phyloP scores from a whole-genome alignment of 2,113 vertebrate genomes.

The Ammodytes dubius region DNA sequence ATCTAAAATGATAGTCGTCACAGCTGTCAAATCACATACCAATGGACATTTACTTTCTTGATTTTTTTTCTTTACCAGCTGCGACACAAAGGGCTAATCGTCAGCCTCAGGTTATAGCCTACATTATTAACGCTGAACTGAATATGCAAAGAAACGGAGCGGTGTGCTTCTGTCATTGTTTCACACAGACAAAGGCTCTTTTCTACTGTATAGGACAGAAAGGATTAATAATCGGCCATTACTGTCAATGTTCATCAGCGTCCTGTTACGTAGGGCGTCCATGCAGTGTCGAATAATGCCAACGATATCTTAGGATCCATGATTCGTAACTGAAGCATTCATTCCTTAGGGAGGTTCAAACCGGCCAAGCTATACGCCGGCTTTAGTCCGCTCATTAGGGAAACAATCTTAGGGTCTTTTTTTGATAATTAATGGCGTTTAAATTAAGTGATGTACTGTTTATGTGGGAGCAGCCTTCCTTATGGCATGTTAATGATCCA shows the following conservation, averaged over 20 bases:
- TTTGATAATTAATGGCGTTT: constrained; percentile 73
- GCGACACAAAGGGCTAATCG: constrained; percentile 36
- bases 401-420: constrained; percentile 66
- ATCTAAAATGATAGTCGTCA: constrained; percentile 36
- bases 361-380: constrained; percentile 52
- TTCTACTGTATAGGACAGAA: constrained; percentile 41
- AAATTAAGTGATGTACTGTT: constrained; percentile 68
- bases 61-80: constrained; percentile 15
- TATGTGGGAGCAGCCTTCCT: constrained; percentile 62
- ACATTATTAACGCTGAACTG: constrained; percentile 47
- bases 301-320: constrained; percentile 44
- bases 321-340: constrained; percentile 42
- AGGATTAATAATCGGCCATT: constrained; percentile 67
- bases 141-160: constrained; percentile 57
- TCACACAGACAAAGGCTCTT: constrained; percentile 55
- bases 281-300: not conserved
- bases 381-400: constrained; percentile 75
- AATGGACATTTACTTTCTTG: constrained; percentile 23
- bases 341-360: constrained; percentile 51
- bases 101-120: constrained; percentile 18
- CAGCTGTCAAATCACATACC: constrained; percentile 59
- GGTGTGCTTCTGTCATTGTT: constrained; percentile 32
- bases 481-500: constrained; percentile 78
- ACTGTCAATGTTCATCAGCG: constrained; percentile 65
- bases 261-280: constrained; percentile 15